Conservation (phyloP, 2,888 invertebrate species). For the Meteorus cinctellus region DNA sequence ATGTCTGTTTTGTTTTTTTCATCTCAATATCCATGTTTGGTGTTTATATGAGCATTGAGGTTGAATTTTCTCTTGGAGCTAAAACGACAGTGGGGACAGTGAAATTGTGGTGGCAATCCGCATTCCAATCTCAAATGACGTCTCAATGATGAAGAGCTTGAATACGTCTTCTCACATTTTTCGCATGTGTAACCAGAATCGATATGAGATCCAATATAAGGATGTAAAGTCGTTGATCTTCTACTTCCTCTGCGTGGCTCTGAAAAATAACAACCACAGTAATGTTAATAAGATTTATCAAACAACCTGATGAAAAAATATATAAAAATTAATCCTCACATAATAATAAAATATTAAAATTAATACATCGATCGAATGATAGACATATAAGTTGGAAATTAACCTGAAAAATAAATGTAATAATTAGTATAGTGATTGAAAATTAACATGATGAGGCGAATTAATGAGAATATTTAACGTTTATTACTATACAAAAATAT, state of each 20-base stretch:
- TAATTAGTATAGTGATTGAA: slow-evolving; percentile 19
- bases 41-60: slow-evolving; percentile 61
- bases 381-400: slow-evolving; percentile 5
- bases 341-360: slow-evolving; percentile 53
- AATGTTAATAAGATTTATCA: slow-evolving; percentile 18
- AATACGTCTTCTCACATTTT: slow-evolving; percentile 77
- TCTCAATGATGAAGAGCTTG: slow-evolving; percentile 75
- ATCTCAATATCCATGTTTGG: slow-evolving; percentile 36
- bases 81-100: slow-evolving; percentile 69
- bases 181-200: slow-evolving; percentile 68
- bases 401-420: neutral
- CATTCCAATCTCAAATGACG: slow-evolving; percentile 71
- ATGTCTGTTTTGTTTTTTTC: neutral
- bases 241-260: slow-evolving; percentile 27
- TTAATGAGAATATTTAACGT: slow-evolving; percentile 8
- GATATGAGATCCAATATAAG: slow-evolving; percentile 14
- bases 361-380: slow-evolving; percentile 1
- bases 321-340: slow-evolving; percentile 59
- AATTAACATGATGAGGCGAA: neutral
- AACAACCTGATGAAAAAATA: slow-evolving; percentile 37
- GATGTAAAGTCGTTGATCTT: slow-evolving; percentile 4
- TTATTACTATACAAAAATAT: slow-evolving; percentile 34
- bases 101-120: slow-evolving; percentile 70
- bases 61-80: slow-evolving; percentile 70
- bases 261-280: slow-evolving; percentile 34